Evolutionary conservation across 2,888 invertebrate genomes (phyloP), one percentile per base, ranked within the genome.

Genomic region (Pegoplata infirma): DNA sequence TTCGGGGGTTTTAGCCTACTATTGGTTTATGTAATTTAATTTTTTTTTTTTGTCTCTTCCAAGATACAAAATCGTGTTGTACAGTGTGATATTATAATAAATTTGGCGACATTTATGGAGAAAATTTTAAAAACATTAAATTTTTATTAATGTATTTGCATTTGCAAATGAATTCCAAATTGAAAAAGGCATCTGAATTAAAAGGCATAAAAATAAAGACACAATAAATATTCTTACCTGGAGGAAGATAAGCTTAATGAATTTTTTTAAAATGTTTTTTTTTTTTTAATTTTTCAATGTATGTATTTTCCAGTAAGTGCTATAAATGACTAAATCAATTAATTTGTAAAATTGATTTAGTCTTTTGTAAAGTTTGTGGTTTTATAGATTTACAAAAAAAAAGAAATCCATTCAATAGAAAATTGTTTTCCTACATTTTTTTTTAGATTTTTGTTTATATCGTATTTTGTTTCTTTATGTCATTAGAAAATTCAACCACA

Each of bases 301-400:
- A 61, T 61, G 46, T 55, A 51, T 46, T 55, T 74, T 23, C 6
- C 59, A 59, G 53, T 53, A 74, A 59, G 59, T 53, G 53, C 53
- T 53, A 58, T 66, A 53, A 67, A 53, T 47, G 61, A 55, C 53
- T 25, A 25, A 68, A 55, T 61, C 61, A 67, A 67, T 74, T 74
- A 74, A 28, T 25, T 36, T 36, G 10, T 2, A 4, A 10, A 36
- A 36, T n/a, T 36, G 1, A 36, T 36, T 2, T 40, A 40, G n/a
- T n/a, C 12, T n/a, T 40, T 40, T 40, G n/a, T n/a, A 32, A 1
- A 32, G 12, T 4, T 10, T 32, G 32, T 5, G 12, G 10, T 32
- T 32, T 32, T 32, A 1, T 32, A 32, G 2, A 10, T 32, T 32
- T 32, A 10, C 12, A 3, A 10, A 32, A 32, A 32, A 32, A 32